Conservation (phyloP, 2,888 invertebrate species). For the Criorhina ranunculi region DNA sequence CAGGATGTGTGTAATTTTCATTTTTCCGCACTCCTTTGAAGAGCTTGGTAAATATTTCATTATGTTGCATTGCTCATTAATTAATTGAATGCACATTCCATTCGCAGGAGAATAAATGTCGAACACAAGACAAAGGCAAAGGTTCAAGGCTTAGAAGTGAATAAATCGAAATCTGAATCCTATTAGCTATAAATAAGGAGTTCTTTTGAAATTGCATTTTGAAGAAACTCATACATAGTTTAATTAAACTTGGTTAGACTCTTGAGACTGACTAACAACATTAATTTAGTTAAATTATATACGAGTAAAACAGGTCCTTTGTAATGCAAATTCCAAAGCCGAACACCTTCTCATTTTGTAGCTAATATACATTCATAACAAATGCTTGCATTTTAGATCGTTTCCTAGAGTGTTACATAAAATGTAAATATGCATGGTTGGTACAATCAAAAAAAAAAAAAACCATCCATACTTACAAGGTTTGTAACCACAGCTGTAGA, state of each 20-base stretch:
- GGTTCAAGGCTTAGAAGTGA: not conserved
- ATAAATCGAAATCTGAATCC: slow-evolving; percentile 6
- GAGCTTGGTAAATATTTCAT: slow-evolving; percentile 21
- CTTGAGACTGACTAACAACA: slow-evolving; percentile 7
- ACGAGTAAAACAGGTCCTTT: slow-evolving; percentile 13
- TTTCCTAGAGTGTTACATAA: not conserved
- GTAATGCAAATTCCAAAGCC: slow-evolving; percentile 9
- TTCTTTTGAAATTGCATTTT: slow-evolving; percentile 9
- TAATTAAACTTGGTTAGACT: not conserved
- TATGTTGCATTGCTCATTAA: slow-evolving; percentile 32
- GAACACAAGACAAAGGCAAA: not conserved
- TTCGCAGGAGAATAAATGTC: not conserved
- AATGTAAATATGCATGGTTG: not conserved
- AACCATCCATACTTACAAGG: not conserved
- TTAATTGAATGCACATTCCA: slow-evolving; percentile 12
- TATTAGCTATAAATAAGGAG: not conserved
- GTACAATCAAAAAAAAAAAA: not conserved
- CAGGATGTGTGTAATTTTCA: slow-evolving; percentile 39
- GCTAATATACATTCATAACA: not conserved
- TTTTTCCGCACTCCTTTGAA: slow-evolving; percentile 31
- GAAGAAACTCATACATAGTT: slow-evolving; percentile 7
- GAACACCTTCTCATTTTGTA: not conserved
- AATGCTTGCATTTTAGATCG: not conserved
- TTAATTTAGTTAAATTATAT: slow-evolving; percentile 10
- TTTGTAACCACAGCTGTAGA: too few relatives aligned